Evolutionary conservation across 2,888 invertebrate genomes (phyloP), one percentile per base, ranked within the genome.

Genomic region (Eupithecia centaureata): DNA sequence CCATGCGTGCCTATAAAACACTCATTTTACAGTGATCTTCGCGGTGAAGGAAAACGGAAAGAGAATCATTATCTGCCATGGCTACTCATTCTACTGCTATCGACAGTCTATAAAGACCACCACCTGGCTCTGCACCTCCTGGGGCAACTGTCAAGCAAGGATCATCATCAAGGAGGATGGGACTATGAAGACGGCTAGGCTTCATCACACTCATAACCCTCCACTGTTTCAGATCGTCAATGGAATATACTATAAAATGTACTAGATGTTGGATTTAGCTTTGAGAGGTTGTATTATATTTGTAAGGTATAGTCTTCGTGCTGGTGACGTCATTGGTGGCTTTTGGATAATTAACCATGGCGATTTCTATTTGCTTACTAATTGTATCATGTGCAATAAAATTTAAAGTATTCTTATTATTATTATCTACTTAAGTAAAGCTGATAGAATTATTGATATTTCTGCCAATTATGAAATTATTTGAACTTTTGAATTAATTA

Each of bases 181-280:
- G 1, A 32, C 12, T 10, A 59, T 70, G 25, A 67, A 59, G 27
- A 70, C 52, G 28, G 61, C 38, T 5, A 42, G 42, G 18, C 35
- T 25, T 4, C 42, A 59, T 3, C 70, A 70, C 32, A 32, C 15
- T 13, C 70, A 70, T 35, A 18, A 33, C 3, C 52, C 52, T n/a
- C 70, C 66, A 2, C 0, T 32, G 25, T 67, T 35, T 28, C 63
- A 42, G 25, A 70, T 70, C 25, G 47, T 65, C 12, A 65, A 67
- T 52, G 70, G 70, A 38, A 35, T 69, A 1, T 69, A 69, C 25
- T 32, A 59, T 25, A 67, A 67, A 54, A 51, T 66, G 27, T 65
- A 27, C 15, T 52, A 52, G 27, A 47, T 22, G 22, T 22, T 42
- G 8, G 2, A 1, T 18, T 18, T 18, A 1, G 18, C 18, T 42